Evolutionary conservation across 2,797 vertebrate genomes (phyloP), one percentile per base, ranked within the genome.

Genomic region (Telmatherina bonti): DNA sequence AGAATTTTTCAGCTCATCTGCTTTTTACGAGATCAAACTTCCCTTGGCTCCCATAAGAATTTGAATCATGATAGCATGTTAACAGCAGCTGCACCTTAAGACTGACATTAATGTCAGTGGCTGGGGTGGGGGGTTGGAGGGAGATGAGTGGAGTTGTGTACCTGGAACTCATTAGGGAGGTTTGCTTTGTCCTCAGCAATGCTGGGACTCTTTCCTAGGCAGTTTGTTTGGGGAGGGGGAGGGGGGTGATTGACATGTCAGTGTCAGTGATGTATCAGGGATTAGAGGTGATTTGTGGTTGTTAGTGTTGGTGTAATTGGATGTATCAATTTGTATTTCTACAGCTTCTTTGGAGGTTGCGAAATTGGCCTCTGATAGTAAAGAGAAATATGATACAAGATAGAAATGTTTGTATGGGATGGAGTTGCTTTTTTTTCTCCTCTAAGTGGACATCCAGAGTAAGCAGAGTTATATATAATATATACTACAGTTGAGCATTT

Each of bases 191-290:
- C 81, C 85, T 55, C 67, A 27, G 69, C 75, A 67, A 79, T 85
- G 55, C 65, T 54, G 77, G 85, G 70, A 64, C 59, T 85, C 72
- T 49, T 68, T 85, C 79, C 73, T 81, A 33, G 62, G 74, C 36
- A 4, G 70, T 73, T 79, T 85, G 66, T 71, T 74, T 80, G 73
- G 82, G 72, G 49, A 68, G 60, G 62, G 69, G 64, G 56, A 61
- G 38, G 10, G 79, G 85, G 91, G 76, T 89, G 89, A 83, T 87
- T n/a, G n/a, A n/a, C n/a, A n/a, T n/a, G n/a, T n/a, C n/a, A n/a
- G 80, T 77, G 64, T 86, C 72, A 79, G 69, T 77, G 79, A 76
- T 83, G 79, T 78, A 58, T 81, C 26, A 8, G 62, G 78, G 83
- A 84, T 85, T 81, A 88, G 72, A 85, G 64, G 78, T 63, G 74